phyloP scores from a whole-genome alignment of 37 sponge, comb jelly and placozoan species.

The Diacarnus erythraeanus region DNA sequence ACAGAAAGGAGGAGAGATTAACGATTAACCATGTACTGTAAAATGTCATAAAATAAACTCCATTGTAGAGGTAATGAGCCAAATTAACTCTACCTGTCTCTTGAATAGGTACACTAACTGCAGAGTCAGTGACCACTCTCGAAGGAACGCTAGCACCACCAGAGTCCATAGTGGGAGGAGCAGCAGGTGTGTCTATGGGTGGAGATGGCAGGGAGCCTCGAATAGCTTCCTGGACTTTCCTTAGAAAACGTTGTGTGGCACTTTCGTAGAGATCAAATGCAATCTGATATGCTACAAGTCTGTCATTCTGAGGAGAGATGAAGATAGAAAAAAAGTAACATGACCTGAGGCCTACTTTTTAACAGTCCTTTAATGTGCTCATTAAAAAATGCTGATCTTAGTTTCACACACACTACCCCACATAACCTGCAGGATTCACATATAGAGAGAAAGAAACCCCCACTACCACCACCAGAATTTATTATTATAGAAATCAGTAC shows the following conservation, averaged over 20 bases:
- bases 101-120: slow-evolving; percentile 7
- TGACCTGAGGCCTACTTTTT: not conserved
- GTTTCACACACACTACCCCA: not conserved
- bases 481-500: no score
- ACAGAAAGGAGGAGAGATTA: no score
- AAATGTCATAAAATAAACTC: no score
- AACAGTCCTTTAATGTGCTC: no score
- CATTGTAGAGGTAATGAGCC: no score
- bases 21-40: no score
- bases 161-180: slow-evolving; percentile 20
- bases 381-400: no score
- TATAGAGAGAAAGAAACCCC: no score
- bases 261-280: slow-evolving; percentile 97
- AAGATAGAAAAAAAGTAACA: not conserved
- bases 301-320: slow-evolving; percentile 57
- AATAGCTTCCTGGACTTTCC: slow-evolving; percentile 57
- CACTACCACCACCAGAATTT: no score
- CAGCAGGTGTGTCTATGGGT: slow-evolving; percentile 11
- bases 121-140: not conserved
- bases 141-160: not conserved
- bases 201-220: slow-evolving; percentile 52
- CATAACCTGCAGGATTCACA: no score
- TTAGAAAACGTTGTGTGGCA: slow-evolving; percentile 88
- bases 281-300: slow-evolving; percentile 91
- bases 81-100: slow-evolving; percentile 13